Conservation (phyloP, 30 jellyfish, hydroid and myxozoan species). For the Mastigias papua region DNA sequence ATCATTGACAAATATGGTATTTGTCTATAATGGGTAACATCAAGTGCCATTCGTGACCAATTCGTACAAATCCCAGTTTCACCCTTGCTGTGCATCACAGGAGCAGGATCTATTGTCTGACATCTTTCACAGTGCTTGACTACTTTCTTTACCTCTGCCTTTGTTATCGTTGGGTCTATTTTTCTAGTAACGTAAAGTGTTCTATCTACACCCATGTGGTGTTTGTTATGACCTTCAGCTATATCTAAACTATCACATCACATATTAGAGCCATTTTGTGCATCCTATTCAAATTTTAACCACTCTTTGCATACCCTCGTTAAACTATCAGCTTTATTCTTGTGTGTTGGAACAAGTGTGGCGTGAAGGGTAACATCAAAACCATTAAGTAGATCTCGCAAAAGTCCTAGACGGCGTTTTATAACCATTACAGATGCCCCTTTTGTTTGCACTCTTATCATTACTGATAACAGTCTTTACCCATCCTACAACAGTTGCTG, state of each 20-base stretch:
- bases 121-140: conserved; percentile 14
- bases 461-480: not conserved
- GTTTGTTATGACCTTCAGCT: conserved; percentile 3
- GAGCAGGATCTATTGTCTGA: conserved; percentile 29
- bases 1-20: conserved; percentile 14
- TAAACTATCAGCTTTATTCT: conserved; percentile 42
- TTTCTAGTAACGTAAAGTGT: not conserved
- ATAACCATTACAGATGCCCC: conserved; percentile 21
- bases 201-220: conserved; percentile 52
- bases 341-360: conserved; percentile 12
- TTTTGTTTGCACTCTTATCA: conserved; percentile 4
- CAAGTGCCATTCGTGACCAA: conserved; percentile 31
- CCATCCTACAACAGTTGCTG: conserved; percentile 43
- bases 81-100: conserved; percentile 22
- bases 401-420: conserved; percentile 10
- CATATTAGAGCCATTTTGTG: not conserved
- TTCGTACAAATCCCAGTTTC: not conserved
- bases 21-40: conserved; percentile 30
- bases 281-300: conserved; percentile 4
- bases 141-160: conserved; percentile 33
- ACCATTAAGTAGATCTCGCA: not conserved
- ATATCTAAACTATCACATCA: conserved; percentile 2
- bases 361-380: not conserved
- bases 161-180: conserved; percentile 1
- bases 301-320: conserved; percentile 39